Percentiles rank a stretch among this genome's conserved stretches.
Conservation (phyloP, 2,888 invertebrate species). For the Galerucella pusilla region DNA sequence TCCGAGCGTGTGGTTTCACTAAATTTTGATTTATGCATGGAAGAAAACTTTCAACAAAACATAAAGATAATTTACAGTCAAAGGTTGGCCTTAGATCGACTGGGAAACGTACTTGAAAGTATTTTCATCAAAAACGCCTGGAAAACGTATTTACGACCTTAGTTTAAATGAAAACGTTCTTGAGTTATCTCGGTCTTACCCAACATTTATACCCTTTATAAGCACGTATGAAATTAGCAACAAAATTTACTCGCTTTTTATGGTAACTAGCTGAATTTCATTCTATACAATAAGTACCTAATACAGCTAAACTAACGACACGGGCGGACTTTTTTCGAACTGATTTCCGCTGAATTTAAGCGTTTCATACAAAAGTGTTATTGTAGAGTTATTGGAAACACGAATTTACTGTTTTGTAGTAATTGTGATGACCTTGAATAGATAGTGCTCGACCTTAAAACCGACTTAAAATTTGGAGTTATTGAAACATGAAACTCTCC, state of each 20-base stretch:
- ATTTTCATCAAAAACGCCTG: constrained; percentile 36
- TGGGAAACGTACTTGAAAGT: constrained; percentile 34
- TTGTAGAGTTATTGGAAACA: too few species aligned
- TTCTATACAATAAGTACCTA: too few species aligned
- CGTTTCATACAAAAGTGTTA: too few species aligned
- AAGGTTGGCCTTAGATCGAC: constrained; percentile 34
- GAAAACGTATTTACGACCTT: constrained; percentile 35
- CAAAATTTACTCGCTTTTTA: background rate
- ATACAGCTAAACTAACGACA: too few species aligned
- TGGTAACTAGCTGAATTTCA: too few species aligned
- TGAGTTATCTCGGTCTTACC: background rate
- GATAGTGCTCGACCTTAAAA: too few species aligned
- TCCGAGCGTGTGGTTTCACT: constrained; percentile 41
- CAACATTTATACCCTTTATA: background rate
- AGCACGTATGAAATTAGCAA: background rate
- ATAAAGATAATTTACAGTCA: constrained; percentile 48
- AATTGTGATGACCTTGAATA: too few species aligned
- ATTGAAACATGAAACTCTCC: too few species aligned
- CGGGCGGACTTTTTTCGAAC: too few species aligned
- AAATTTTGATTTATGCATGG: constrained; percentile 49
- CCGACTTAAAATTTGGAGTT: too few species aligned
- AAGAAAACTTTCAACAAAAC: constrained; percentile 46
- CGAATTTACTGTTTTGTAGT: too few species aligned
- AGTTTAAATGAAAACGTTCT: constrained; percentile 27
- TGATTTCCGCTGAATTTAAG: too few species aligned